Evolutionary conservation across 2,797 vertebrate genomes (phyloP), one percentile per base, ranked within the genome.

Genomic region (Threskiornis aethiopicus): DNA sequence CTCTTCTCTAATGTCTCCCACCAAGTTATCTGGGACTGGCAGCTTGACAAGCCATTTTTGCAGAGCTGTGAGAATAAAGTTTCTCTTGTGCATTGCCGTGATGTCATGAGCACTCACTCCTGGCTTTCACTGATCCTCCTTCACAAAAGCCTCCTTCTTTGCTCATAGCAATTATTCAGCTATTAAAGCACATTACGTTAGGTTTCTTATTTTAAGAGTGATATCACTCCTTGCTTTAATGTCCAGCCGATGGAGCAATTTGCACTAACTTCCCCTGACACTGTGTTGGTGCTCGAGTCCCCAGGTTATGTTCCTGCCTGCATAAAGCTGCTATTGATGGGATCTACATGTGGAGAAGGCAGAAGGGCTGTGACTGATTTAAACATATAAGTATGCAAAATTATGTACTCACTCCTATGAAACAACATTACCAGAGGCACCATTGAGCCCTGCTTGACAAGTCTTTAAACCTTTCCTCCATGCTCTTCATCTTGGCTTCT

Each of bases 161-260:
- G 67, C 97, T 95, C 41, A 2, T 75, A 80, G 96, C 97, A 98
- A 98, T 98, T 98, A 98, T 97, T 94, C 39, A 70, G 93, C 97
- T 98, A 98, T 98, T 98, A 98, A 98, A 98, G 97, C 94, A 96
- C 94, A 98, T 98, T 98, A 98, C 97, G 96, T 98, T 97, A 98
- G 97, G 97, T 97, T 98, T 98, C 98, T 98, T 98, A 98, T 98
- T 98, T 98, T 98, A 97, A 97, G 96, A 91, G 97, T 98, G 98
- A 98, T 98, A 98, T 98, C 97, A 98, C 95, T 72, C 84, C 91
- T 61, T 58, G 94, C 97, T 98, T 98, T 98, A 96, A 98, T 96
- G 98, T 98, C 98, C 97, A 96, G 98, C 95, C 86, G 61, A 90
- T 78, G 96, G 95, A 97, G 97, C 97, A 97, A 98, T 98, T 98